phyloP scores from a whole-genome alignment of 2,797 vertebrate species.

The Sparus aurata region DNA sequence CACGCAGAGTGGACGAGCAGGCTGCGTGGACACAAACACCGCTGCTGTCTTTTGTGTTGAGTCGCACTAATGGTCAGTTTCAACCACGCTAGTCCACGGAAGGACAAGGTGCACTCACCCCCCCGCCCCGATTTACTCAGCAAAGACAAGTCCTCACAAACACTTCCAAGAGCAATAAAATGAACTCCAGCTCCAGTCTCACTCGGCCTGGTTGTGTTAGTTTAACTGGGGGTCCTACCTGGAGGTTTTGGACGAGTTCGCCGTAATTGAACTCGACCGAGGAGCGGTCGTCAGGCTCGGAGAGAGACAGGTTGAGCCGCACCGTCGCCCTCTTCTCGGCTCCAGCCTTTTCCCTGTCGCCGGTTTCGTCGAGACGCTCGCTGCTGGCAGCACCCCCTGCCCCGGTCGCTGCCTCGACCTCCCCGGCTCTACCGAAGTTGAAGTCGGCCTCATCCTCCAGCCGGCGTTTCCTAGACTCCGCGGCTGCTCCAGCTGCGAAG shows the following conservation, averaged over 20 bases:
- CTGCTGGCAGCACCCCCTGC: constrained; percentile 79
- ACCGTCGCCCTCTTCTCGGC: constrained; percentile 88
- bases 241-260: constrained; percentile 90
- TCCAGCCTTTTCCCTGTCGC: constrained; percentile 82
- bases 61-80: constrained; percentile 66
- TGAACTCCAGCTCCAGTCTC: constrained; percentile 52
- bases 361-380: constrained; percentile 76
- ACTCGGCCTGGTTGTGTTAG: constrained; percentile 35
- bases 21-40: constrained; percentile 36
- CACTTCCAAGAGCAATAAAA: constrained; percentile 64
- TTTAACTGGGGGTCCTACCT: constrained; percentile 64
- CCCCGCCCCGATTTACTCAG: constrained; percentile 33
- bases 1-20: constrained; percentile 27
- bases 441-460: constrained; percentile 87
- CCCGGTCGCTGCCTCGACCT: constrained; percentile 85
- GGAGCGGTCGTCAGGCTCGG: constrained; percentile 93
- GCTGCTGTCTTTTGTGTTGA: constrained; percentile 70
- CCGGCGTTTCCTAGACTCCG: constrained; percentile 90
- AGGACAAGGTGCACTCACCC: constrained; percentile 73
- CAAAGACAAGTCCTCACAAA: constrained; percentile 74
- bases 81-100: constrained; percentile 63
- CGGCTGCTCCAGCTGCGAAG: constrained; percentile 83
- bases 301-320: constrained; percentile 91
- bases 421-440: constrained; percentile 80
- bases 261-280: constrained; percentile 97